Percentiles rank a stretch among this genome's conserved stretches.
Conservation (phyloP, 2,888 invertebrate genomes). For the Heterodera filipjevi region DNA sequence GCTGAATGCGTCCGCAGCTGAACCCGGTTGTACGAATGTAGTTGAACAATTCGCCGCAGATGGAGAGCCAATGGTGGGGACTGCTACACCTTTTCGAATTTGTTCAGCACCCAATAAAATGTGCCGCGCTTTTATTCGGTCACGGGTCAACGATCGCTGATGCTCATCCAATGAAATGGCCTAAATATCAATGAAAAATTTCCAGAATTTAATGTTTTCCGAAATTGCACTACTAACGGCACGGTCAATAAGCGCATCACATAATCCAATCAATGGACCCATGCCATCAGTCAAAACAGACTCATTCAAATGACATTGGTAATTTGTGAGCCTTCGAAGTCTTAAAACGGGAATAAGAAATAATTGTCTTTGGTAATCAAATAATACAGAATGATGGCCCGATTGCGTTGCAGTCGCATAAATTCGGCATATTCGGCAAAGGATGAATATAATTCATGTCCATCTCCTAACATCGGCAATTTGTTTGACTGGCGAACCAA, state of each 20-base stretch:
- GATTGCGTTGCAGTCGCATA: slow-evolving; percentile 29
- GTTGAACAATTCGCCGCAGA: background rate
- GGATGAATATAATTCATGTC: slow-evolving; percentile 55
- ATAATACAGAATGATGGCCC: slow-evolving; percentile 22
- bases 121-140: slow-evolving; percentile 14
- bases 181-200: slow-evolving; percentile 19
- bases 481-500: slow-evolving; percentile 28
- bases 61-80: background rate
- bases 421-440: slow-evolving; percentile 54
- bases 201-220: background rate
- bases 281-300: slow-evolving; percentile 32
- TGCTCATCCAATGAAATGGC: slow-evolving; percentile 30
- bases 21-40: background rate
- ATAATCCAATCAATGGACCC: slow-evolving; percentile 49
- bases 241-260: slow-evolving; percentile 55
- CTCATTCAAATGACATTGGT: background rate
- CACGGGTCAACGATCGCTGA: slow-evolving; percentile 18
- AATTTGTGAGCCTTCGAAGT: background rate
- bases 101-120: slow-evolving; percentile 31
- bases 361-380: background rate
- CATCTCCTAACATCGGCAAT: slow-evolving; percentile 46
- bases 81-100: background rate
- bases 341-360: background rate
- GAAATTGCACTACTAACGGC: slow-evolving; percentile 38
- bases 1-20: background rate